These are phyloP conservation scores for Patiria miniata DNA, from an alignment of 35 echinoderm and acorn worm genomes.

Conservation along the genomic window DNA sequence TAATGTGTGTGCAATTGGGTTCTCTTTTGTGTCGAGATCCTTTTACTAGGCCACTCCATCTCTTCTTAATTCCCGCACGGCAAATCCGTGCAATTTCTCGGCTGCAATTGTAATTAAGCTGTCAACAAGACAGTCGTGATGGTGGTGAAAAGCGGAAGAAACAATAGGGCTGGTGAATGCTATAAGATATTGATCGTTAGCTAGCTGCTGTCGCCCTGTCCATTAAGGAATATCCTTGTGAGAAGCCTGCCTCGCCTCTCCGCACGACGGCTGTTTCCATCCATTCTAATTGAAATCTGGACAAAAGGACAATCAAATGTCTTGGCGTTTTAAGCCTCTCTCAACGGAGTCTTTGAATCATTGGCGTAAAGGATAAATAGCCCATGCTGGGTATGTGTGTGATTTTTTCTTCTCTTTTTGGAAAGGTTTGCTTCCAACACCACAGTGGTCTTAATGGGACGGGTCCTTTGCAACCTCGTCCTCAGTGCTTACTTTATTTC, in stretches of 20 bases:
- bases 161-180: not conserved
- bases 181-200: not conserved
- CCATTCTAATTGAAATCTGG: not conserved
- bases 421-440: no score
- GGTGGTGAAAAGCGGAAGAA: not conserved
- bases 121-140: not conserved
- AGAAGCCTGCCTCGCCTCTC: not conserved
- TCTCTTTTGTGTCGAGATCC: no score
- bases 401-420: no score
- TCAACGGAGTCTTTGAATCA: no score
- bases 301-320: no score
- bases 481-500: no score
- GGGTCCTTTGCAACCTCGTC: no score
- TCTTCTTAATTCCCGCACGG: not conserved
- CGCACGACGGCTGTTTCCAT: constrained; percentile 10
- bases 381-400: no score
- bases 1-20: no score
- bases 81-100: constrained; percentile 1
- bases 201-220: not conserved
- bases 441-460: no score
- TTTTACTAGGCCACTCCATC: not conserved
- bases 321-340: no score
- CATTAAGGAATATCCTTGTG: constrained; percentile 17
- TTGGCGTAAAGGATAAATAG: no score
- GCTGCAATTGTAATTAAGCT: constrained; percentile 8